Conservation (phyloP, 2,888 invertebrate genomes). For the Hedya salicella region DNA sequence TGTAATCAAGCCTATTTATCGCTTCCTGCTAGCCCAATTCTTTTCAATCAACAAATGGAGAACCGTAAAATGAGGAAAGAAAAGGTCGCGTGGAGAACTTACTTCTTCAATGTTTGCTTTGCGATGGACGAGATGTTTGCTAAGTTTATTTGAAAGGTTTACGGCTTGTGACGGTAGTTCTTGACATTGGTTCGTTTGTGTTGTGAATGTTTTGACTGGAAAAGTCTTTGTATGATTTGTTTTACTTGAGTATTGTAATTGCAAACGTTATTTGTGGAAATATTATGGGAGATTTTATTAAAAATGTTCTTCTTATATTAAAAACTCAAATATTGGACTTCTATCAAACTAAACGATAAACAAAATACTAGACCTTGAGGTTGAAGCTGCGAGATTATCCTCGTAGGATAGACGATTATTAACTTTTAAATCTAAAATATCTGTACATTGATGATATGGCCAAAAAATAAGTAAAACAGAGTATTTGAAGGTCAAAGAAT, state of each 20-base stretch:
- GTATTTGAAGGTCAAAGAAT: no score
- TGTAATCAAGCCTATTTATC: conserved; percentile 35
- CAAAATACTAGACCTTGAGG: no score
- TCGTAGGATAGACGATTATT: no score
- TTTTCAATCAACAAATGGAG: conserved; percentile 27
- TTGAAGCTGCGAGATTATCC: no score
- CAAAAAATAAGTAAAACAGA: no score
- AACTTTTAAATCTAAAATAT: no score
- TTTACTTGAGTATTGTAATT: background rate
- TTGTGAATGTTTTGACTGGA: background rate
- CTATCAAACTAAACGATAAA: no score
- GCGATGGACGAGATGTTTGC: background rate
- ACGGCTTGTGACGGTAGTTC: background rate
- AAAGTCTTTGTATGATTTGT: background rate
- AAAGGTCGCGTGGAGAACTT: background rate
- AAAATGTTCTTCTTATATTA: no score
- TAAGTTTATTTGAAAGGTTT: conserved; percentile 7
- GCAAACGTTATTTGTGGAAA: background rate
- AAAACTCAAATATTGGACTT: no score
- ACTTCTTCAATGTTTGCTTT: background rate
- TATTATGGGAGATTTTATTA: no score
- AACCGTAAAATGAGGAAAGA: conserved; percentile 20
- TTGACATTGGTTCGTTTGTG: background rate
- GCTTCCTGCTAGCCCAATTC: conserved; percentile 4
- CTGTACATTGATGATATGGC: no score